phyloP scores from a whole-genome alignment of 2,113 vertebrate species.

The Cephalopterus ornatus region DNA sequence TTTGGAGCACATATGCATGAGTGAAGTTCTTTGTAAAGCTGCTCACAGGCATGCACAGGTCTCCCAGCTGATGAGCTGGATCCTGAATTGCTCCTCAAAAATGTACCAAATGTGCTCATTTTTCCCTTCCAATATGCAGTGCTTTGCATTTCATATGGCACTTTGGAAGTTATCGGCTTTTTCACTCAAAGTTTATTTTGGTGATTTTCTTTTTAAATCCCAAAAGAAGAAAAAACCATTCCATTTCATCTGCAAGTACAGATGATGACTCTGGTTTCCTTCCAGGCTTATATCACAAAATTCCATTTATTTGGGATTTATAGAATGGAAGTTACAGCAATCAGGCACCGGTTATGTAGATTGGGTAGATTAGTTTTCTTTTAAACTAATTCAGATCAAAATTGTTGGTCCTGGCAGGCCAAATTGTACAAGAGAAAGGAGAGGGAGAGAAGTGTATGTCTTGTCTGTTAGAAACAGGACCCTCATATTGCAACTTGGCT shows the following conservation, averaged over 20 bases:
- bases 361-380: background rate
- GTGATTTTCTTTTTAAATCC: background rate
- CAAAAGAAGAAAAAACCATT: background rate
- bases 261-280: conserved; percentile 16
- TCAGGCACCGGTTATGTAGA: background rate
- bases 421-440: background rate
- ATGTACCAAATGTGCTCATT: background rate
- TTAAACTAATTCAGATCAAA: background rate
- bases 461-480: background rate
- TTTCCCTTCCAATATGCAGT: background rate
- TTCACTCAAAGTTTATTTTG: conserved; percentile 1
- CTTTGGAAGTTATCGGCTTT: background rate
- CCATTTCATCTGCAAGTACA: background rate
- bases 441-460: background rate
- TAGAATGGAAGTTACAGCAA: background rate
- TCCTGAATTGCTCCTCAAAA: background rate
- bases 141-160: background rate
- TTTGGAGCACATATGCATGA: background rate
- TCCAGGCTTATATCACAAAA: background rate
- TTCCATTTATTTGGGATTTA: background rate
- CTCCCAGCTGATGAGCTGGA: background rate
- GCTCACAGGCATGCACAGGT: background rate
- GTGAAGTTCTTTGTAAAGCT: background rate
- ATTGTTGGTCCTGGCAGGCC: background rate
- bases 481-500: background rate